phyloP scores from a whole-genome alignment of 2,797 vertebrate genomes.

The Pangasius krempfi region DNA sequence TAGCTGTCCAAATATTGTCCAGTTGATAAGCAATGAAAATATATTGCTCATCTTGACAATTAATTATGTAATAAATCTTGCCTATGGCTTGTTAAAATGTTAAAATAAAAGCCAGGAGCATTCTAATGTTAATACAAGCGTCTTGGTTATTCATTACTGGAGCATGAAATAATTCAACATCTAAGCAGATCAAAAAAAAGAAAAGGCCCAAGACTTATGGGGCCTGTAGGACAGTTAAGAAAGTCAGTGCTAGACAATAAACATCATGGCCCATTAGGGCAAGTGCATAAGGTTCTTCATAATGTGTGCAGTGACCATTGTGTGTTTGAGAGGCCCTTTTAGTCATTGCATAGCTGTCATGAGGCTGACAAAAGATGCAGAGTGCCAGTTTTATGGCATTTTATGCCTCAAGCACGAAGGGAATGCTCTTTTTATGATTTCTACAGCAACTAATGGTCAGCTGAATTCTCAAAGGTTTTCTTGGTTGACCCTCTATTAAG shows the following conservation, averaged over 20 bases:
- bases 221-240: not conserved
- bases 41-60: not conserved
- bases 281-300: constrained; percentile 24
- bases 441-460: not conserved
- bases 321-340: constrained; percentile 21
- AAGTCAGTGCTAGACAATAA: constrained; percentile 21
- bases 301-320: constrained; percentile 19
- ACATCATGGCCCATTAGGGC: constrained; percentile 30
- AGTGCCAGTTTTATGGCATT: constrained; percentile 53
- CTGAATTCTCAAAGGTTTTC: not conserved
- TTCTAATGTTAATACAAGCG: not conserved
- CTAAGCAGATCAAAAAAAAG: not conserved
- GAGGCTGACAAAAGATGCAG: constrained; percentile 48
- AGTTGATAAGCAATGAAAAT: not conserved
- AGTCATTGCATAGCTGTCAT: constrained; percentile 40
- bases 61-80: constrained; percentile 16
- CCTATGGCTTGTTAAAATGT: not conserved
- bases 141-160: constrained; percentile 16
- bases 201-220: not conserved
- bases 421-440: constrained; percentile 42
- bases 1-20: not conserved
- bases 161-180: constrained; percentile 22
- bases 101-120: constrained; percentile 3
- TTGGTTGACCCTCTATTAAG: not conserved
- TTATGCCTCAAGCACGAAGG: constrained; percentile 42